phyloP scores from a whole-genome alignment of 2,113 vertebrate genomes.

The Podilymbus podiceps region DNA sequence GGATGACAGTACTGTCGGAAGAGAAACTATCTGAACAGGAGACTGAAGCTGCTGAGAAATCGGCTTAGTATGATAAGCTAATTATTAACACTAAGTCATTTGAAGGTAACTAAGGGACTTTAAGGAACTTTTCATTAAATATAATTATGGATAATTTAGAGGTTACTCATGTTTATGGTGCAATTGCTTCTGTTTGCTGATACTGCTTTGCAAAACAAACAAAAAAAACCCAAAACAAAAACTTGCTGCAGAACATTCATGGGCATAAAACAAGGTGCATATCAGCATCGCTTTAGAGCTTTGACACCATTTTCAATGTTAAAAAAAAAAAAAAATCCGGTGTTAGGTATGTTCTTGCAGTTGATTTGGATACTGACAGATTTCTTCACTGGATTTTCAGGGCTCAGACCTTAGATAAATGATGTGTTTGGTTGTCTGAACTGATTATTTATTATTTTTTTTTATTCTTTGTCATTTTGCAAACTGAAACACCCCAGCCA shows the following conservation, averaged over 20 bases:
- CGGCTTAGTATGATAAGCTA: conserved; percentile 76
- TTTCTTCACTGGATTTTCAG: conserved; percentile 32
- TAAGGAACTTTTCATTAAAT: conserved; percentile 74
- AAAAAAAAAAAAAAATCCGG: not conserved
- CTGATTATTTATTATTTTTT: not conserved
- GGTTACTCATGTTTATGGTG: conserved; percentile 81
- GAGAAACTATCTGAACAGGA: conserved; percentile 94
- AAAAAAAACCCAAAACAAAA: not conserved
- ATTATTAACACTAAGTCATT: conserved; percentile 64
- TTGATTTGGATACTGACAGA: conserved; percentile 50
- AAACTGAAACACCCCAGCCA: conserved; percentile 37
- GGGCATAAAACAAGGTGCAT: conserved; percentile 44
- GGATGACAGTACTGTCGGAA: conserved; percentile 94
- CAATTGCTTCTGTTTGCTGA: conserved; percentile 80
- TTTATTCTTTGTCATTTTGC: conserved; percentile 17
- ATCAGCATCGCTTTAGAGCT: conserved; percentile 65
- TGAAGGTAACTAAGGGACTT: conserved; percentile 72
- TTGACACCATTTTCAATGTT: conserved; percentile 37
- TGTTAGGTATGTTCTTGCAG: conserved; percentile 48
- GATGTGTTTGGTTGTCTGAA: conserved; percentile 25
- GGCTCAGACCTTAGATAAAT: conserved; percentile 16
- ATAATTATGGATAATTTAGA: conserved; percentile 75
- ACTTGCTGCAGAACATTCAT: conserved; percentile 63
- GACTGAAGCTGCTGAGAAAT: conserved; percentile 88
- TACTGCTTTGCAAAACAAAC: conserved; percentile 75